Evolutionary conservation across 2,797 vertebrate genomes (phyloP).

Genomic region (Anableps anableps): DNA sequence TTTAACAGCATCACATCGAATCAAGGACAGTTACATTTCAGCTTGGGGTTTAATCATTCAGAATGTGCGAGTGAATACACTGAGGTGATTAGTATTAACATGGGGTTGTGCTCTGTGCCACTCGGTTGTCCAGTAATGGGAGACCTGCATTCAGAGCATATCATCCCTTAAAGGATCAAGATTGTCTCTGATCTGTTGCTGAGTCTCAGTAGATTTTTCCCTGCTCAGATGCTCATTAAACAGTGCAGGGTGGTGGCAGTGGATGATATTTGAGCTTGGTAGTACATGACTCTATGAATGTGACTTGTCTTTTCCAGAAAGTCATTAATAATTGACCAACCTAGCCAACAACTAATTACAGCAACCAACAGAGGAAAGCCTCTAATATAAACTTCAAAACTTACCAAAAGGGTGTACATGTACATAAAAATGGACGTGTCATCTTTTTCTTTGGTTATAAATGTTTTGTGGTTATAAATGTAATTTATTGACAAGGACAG

Average conservation of each 20-base stretch:
- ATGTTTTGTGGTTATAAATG: neutral
- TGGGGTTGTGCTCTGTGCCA: constrained; percentile 50
- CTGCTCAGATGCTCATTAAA: constrained; percentile 37
- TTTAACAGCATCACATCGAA: constrained; percentile 30
- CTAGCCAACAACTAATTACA: constrained; percentile 17
- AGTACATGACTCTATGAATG: constrained; percentile 4
- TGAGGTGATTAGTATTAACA: constrained; percentile 54
- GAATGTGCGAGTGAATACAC: constrained; percentile 65
- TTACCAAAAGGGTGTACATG: neutral
- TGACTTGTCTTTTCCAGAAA: constrained; percentile 14
- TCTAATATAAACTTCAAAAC: constrained; percentile 10
- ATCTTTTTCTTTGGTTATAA: neutral
- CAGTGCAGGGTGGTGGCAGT: neutral
- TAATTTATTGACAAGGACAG: neutral
- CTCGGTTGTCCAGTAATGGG: constrained; percentile 41
- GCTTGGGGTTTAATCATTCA: constrained; percentile 45
- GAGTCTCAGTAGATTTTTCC: constrained; percentile 4
- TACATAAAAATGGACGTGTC: too few relatives aligned
- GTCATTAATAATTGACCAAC: constrained; percentile 39
- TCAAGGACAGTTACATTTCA: constrained; percentile 9
- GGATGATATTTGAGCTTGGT: constrained; percentile 23
- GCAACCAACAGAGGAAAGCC: neutral
- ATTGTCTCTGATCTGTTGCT: constrained; percentile 27
- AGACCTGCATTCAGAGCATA: constrained; percentile 54
- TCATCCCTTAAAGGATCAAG: constrained; percentile 40